These are phyloP conservation scores for Noctilio leporinus DNA, from an alignment of 2,113 vertebrate species.

Conservation along the genomic window DNA sequence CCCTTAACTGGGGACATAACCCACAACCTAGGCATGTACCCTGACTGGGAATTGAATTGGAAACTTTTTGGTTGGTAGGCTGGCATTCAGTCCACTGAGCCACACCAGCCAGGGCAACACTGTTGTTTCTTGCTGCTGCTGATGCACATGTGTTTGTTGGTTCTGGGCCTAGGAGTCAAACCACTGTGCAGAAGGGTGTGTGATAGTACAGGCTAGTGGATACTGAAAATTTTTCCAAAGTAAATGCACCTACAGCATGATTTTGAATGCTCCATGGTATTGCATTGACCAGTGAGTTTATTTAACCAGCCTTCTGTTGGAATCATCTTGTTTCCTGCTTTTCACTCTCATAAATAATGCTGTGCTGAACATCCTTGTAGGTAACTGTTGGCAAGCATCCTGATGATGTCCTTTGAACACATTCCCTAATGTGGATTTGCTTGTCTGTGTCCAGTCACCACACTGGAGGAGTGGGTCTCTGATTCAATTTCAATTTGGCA, in stretches of 20 bases:
- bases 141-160: too few species aligned
- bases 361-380: not conserved
- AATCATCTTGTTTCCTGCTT: not conserved
- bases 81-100: too few species aligned
- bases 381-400: rapidly evolving
- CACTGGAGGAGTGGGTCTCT: rapidly evolving
- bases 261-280: not conserved
- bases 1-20: too few species aligned
- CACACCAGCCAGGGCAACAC: too few species aligned
- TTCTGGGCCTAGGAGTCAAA: not conserved
- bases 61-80: too few species aligned
- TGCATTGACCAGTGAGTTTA: rapidly evolving
- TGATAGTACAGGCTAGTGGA: not conserved
- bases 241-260: rapidly evolving
- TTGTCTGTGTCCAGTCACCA: rapidly evolving
- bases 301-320: too few species aligned
- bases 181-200: rapidly evolving
- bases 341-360: rapidly evolving
- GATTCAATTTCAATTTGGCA: not conserved
- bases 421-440: rapidly evolving
- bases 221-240: not conserved
- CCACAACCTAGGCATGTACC: too few species aligned
- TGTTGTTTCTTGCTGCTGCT: not conserved
- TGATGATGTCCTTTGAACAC: not conserved
- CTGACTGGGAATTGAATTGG: too few species aligned